Evolutionary conservation across 2,888 invertebrate genomes (phyloP).

Genomic region (Cephus pulcher): DNA sequence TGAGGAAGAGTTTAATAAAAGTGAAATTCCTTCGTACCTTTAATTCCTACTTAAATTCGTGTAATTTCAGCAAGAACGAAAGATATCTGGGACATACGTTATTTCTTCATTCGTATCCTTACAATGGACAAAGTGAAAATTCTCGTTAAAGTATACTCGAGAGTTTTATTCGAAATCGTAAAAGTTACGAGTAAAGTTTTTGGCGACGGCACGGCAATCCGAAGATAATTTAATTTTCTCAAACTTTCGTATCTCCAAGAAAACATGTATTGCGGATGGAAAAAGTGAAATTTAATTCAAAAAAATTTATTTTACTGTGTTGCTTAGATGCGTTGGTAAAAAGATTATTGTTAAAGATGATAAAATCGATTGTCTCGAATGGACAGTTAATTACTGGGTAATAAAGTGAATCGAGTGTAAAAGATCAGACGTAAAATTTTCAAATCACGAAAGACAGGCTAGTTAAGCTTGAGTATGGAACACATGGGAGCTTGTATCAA

Average conservation of each 20-base stretch:
- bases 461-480: not conserved
- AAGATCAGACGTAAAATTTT: not conserved
- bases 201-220: not conserved
- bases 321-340: not conserved
- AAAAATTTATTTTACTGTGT: not conserved
- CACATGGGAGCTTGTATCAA: not conserved
- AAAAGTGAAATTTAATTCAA: not conserved
- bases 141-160: not conserved
- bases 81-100: not conserved
- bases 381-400: not conserved
- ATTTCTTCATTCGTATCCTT: not conserved
- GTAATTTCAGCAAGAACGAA: not conserved
- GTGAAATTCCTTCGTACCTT: not conserved
- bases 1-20: not conserved
- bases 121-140: not conserved
- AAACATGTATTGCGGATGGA: not conserved
- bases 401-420: not conserved
- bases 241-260: not conserved
- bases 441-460: not conserved
- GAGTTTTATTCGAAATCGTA: not conserved
- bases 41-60: not conserved
- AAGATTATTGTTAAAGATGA: not conserved
- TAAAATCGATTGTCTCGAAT: not conserved
- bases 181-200: not conserved
- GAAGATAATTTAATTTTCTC: not conserved